Conservation (phyloP, 2,888 invertebrate species). For the Mechanitis messenoides region DNA sequence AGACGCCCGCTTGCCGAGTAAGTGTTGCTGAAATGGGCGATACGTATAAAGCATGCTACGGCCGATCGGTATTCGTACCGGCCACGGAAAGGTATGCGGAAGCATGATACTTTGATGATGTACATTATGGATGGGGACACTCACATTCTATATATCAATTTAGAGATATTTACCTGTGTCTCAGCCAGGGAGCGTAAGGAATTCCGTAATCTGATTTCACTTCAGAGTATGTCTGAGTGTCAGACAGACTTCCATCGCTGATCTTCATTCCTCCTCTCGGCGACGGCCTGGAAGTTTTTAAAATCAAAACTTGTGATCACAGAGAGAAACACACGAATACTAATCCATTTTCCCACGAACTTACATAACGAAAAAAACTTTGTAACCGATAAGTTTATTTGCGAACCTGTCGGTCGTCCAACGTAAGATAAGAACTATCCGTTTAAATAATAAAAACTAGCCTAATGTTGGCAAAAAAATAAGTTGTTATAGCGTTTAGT, state of each 20-base stretch:
- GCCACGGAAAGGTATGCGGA: conserved; percentile 50
- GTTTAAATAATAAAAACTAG: neutral
- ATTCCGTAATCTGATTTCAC: conserved; percentile 87
- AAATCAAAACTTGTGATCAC: conserved; percentile 13
- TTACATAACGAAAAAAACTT: conserved; percentile 21
- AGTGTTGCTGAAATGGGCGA: conserved; percentile 79
- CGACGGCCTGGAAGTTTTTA: conserved; percentile 51
- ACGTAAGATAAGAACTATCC: conserved; percentile 12
- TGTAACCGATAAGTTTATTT: conserved; percentile 31
- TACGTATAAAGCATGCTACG: conserved; percentile 52
- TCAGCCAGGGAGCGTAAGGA: conserved; percentile 90
- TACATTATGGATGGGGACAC: conserved; percentile 36
- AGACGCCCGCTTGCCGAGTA: conserved; percentile 84
- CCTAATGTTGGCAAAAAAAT: too few species aligned
- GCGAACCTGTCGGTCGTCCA: conserved; percentile 20
- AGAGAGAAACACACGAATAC: conserved; percentile 12
- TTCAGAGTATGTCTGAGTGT: conserved; percentile 86
- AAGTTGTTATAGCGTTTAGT: too few species aligned
- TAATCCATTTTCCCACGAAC: conserved; percentile 28
- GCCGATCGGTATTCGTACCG: conserved; percentile 54
- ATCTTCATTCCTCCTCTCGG: conserved; percentile 76
- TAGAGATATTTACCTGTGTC: conserved; percentile 80
- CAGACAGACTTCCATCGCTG: conserved; percentile 89
- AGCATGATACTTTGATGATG: conserved; percentile 48
- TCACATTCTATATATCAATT: conserved; percentile 29